A percentile compares a stretch with the other conserved stretches of the same genome.
Evolutionary conservation across 2,888 invertebrate genomes (phyloP).

Genomic region (Schrankia costaestrigalis): DNA sequence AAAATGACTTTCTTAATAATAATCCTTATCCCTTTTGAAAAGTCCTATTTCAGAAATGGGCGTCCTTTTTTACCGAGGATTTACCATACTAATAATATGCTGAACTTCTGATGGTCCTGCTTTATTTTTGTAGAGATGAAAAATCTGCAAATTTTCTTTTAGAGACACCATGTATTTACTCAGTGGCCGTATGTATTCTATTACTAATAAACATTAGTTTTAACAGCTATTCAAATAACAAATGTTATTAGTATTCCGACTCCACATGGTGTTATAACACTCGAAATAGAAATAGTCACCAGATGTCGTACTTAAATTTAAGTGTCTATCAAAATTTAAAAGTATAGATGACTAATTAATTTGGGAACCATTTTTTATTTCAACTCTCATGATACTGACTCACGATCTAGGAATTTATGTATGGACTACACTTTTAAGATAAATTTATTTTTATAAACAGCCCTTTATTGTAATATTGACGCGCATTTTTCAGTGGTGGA

Average conservation of each 20-base stretch:
- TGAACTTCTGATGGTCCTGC: too few species aligned
- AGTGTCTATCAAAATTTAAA: constrained; percentile 31
- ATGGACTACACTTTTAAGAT: background rate
- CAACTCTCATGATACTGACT: constrained; percentile 34
- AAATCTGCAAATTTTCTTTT: too few species aligned
- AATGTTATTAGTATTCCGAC: constrained; percentile 13
- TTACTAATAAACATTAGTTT: background rate
- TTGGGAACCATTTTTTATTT: constrained; percentile 34
- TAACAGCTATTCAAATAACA: constrained; percentile 7
- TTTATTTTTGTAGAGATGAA: too few species aligned
- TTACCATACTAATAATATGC: too few species aligned
- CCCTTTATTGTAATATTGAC: background rate
- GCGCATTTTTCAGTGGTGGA: background rate
- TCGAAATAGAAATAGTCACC: constrained; percentile 24
- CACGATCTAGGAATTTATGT: constrained; percentile 25
- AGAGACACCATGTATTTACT: too few species aligned
- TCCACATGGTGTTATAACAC: constrained; percentile 22
- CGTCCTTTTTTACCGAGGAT: too few species aligned
- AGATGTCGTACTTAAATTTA: constrained; percentile 27
- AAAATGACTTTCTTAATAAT: too few species aligned
- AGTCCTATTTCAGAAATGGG: too few species aligned
- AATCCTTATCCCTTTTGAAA: too few species aligned
- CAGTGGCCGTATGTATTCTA: constrained; percentile 11
- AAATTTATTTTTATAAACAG: background rate
- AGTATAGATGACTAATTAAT: constrained; percentile 35